Percentiles rank a stretch among this genome's conserved stretches.
Evolutionary conservation across 2,797 vertebrate species (phyloP).

Genomic region (Heliangelus exortis): DNA sequence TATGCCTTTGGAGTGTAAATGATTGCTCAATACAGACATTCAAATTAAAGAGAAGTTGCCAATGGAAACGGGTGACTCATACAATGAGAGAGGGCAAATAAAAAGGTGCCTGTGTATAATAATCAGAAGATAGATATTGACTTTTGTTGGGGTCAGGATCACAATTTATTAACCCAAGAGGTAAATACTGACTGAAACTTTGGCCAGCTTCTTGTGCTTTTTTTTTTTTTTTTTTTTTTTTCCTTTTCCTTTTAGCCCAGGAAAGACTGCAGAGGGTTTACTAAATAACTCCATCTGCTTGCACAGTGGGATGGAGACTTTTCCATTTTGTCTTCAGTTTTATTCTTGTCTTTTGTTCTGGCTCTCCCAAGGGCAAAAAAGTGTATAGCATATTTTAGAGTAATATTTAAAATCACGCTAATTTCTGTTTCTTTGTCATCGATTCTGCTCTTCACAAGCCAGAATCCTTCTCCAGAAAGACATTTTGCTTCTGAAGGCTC

Average conservation of each 20-base stretch:
- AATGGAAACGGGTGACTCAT: constrained; percentile 67
- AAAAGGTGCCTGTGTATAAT: constrained; percentile 64
- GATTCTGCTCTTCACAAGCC: constrained; percentile 49
- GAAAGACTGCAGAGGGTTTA: constrained; percentile 41
- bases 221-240: neutral
- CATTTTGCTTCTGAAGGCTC: constrained; percentile 15
- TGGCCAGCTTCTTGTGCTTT: constrained; percentile 16
- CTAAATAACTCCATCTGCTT: constrained; percentile 66
- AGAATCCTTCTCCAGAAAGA: constrained; percentile 46
- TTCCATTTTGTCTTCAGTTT: constrained; percentile 49
- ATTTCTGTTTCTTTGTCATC: constrained; percentile 63
- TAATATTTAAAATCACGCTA: constrained; percentile 72
- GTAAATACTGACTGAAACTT: constrained; percentile 80
- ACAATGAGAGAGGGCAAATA: constrained; percentile 68
- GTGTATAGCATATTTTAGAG: constrained; percentile 59
- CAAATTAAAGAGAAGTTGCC: constrained; percentile 66
- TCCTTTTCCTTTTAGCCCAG: neutral
- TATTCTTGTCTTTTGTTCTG: constrained; percentile 52
- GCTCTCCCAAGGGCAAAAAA: constrained; percentile 40
- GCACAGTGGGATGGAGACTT: constrained; percentile 40
- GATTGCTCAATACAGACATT: constrained; percentile 60
- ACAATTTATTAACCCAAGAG: constrained; percentile 78
- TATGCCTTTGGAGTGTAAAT: constrained; percentile 47
- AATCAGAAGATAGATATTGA: constrained; percentile 73
- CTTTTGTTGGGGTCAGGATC: constrained; percentile 73